Base-by-base conservation (phyloP, 2,113 vertebrate genomes). In the Cephalopholis sonnerati region DNA sequence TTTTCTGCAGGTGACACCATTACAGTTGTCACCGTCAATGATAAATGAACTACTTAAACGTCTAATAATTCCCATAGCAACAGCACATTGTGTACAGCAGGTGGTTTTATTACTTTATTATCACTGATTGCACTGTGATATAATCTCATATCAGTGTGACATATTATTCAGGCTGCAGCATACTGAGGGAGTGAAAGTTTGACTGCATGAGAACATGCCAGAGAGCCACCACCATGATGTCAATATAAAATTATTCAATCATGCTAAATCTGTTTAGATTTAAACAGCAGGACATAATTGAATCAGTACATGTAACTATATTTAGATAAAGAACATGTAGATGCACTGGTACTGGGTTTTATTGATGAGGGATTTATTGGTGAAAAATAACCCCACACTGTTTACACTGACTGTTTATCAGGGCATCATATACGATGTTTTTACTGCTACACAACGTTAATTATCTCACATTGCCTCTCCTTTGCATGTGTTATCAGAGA, bases 41-140 rank as follows among this genome's bases (percentile, higher is more conserved):
- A 41, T 41, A 10, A 20, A 74, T 27, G 17, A 57, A 25, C 2
- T 3, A 22, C 22, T 41, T 41, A 41, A 44, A 44, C 41, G 0
- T 44, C 41, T 44, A 44, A 44, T 44, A 12, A 44, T 44, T 44
- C 41, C 41, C 46, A 53, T 51, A 2, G 18, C 3, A 61, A 4
- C 32, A 81, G 61, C 9, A 73, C 41, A 73, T 24, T 2, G 13
- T 64, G 36, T 36, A 48, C 50, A 79, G 48, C 5, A 57, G 24
- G n/a, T 74, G 29, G 53, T 25, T 29, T 39, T 74, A 75, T 81
- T 22, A 24, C 15, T 44, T 67, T 66, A 64, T 79, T 5, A 73
- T 32, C 6, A 17, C 7, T 39, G 3, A 32, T 16, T 62, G 1
- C 22, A 20, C 1, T 20, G 24, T 68, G 20, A 50, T 65, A 62